A percentile compares a stretch with the other conserved stretches of the same genome.
These are phyloP conservation scores for Heliocidaris erythrogramma DNA, from an alignment of 35 echinoderm and acorn worm species.

Conservation along the genomic window DNA sequence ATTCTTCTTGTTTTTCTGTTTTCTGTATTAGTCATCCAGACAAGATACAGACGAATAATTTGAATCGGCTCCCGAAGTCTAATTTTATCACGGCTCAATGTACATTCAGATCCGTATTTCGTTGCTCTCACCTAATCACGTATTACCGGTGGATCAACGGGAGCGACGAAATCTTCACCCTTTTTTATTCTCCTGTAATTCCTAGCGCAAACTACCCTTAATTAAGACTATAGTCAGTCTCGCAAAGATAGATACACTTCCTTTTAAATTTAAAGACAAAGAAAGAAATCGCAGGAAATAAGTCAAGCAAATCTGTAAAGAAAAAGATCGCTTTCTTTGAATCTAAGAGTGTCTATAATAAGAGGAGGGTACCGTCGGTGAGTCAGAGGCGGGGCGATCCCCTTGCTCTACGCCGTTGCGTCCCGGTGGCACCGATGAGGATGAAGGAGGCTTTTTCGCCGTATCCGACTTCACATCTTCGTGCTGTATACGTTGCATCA, in stretches of 20 bases:
- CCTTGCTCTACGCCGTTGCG: not conserved
- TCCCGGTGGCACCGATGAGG: not conserved
- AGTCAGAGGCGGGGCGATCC: constrained; percentile 44
- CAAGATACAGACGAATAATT: not conserved
- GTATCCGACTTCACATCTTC: not conserved
- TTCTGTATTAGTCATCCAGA: constrained; percentile 3
- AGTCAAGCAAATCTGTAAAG: constrained; percentile 23
- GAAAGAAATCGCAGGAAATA: constrained; percentile 17
- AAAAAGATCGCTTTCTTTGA: not conserved
- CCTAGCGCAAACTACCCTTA: not conserved
- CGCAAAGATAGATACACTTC: not conserved
- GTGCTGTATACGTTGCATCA: not conserved
- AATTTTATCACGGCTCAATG: not conserved
- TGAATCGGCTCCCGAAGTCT: constrained; percentile 2
- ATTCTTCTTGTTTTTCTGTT: not conserved
- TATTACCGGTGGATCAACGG: constrained; percentile 35
- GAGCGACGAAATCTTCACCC: constrained; percentile 15
- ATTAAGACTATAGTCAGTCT: not conserved
- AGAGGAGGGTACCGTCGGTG: not conserved
- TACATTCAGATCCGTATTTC: not conserved
- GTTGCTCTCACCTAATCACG: constrained; percentile 29
- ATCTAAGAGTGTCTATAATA: not conserved
- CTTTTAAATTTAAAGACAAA: not conserved
- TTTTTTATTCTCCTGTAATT: not conserved
- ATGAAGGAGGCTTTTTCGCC: constrained; percentile 27